Evolutionary conservation across 92 coral and sea anemone genomes (phyloP), one percentile per base, ranked within the genome.

Genomic region (Muricea muricata): DNA sequence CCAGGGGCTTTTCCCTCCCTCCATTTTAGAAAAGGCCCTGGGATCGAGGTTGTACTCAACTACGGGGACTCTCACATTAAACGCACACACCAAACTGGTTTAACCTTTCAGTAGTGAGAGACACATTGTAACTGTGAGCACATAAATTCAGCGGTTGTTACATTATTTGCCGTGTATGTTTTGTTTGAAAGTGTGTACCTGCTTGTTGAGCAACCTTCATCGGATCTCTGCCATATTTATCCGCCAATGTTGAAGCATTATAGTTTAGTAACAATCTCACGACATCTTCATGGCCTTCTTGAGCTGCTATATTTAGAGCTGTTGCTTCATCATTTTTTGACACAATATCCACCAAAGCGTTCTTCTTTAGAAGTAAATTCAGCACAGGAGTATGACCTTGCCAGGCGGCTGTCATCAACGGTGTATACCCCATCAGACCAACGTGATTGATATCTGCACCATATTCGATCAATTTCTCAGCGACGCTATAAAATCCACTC

Each of bases 371-470:
- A 90, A 96, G 86, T 28, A 96, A 87, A 77, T 92, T 97, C 14
- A 96, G 91, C 0, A 89, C 91, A 50, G 94, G 87, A 26, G 88
- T 88, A 73, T 96, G 99, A 6, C 99, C 99, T 60, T 92, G 94
- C 99, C 99, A 96, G 29, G 99, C 96, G n/a, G 98, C 99, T 21
- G 99, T 94, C 99, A 96, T 96, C 20, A 96, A 83, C 34, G 98
- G 97, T 66, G 99, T 94, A 39, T 97, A 97, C 10, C 97, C 97
- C 81, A 87, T 88, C 7, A 73, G 73, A 63, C 94, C 98, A 7
- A 85, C 78, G 21, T 90, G 93, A 88, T 96, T 92, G 0, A 96
- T 92, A 75, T 76, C 91, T 54, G 98, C 99, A 65, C 94, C 93
- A 73, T 87, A 89, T 67, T 96, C 92, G 3, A 92, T 87, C 21